phyloP scores from a whole-genome alignment of 2,113 vertebrate species.

The Alexandromys fortis region DNA sequence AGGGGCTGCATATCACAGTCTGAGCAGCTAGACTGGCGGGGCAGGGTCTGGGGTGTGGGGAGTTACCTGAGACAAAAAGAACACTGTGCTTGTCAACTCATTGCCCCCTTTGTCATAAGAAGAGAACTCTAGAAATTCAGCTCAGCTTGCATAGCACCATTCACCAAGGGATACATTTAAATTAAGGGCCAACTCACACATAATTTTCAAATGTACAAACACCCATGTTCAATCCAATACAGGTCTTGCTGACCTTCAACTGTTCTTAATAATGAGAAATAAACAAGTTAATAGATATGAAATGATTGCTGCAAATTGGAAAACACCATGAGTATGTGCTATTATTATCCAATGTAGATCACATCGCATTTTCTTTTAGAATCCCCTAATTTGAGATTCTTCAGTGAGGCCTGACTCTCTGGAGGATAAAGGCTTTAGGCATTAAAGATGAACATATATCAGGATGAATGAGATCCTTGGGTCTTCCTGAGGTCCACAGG shows the following conservation, averaged over 20 bases:
- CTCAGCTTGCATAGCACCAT: background rate
- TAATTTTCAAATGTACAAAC: conserved; percentile 11
- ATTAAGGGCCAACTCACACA: conserved; percentile 16
- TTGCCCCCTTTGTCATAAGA: background rate
- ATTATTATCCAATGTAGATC: background rate
- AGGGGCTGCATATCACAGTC: background rate
- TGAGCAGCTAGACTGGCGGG: background rate
- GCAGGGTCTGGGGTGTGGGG: background rate
- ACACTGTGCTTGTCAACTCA: background rate
- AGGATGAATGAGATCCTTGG: background rate
- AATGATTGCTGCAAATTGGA: background rate
- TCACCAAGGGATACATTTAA: conserved; percentile 28
- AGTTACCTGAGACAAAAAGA: background rate
- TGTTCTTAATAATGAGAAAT: background rate
- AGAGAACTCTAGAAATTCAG: background rate
- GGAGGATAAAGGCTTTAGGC: background rate
- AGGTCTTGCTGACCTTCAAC: background rate
- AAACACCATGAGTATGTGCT: conserved; percentile 8
- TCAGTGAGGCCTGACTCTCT: background rate
- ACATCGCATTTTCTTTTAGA: background rate
- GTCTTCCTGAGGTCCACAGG: background rate
- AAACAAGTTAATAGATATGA: conserved; percentile 15
- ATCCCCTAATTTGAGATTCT: background rate
- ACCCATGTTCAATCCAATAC: background rate
- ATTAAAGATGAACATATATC: background rate